Conservation (phyloP, 2,888 invertebrate species). For the Napeogenes sylphis region DNA sequence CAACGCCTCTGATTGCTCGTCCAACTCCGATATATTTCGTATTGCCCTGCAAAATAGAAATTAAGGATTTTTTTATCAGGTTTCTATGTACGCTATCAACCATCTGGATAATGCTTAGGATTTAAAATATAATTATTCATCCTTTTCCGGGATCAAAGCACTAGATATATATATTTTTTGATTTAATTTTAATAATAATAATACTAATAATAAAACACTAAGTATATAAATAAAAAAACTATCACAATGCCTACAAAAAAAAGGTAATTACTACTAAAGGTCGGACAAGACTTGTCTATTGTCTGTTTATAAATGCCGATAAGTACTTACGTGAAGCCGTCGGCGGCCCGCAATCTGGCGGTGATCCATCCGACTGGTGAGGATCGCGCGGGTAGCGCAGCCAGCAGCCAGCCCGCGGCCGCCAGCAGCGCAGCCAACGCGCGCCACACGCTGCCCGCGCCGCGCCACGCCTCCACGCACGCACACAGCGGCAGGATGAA, state of each 20-base stretch:
- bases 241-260: too few relatives aligned
- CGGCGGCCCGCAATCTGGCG: conserved; percentile 42
- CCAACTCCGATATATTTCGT: conserved; percentile 74
- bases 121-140: too few relatives aligned
- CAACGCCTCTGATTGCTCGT: conserved; percentile 80
- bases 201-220: too few relatives aligned
- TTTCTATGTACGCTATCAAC: neutral
- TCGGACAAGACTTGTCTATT: too few relatives aligned
- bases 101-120: too few relatives aligned
- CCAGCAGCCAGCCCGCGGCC: conserved; percentile 49
- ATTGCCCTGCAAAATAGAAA: conserved; percentile 47
- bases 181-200: too few relatives aligned
- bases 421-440: conserved; percentile 38
- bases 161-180: too few relatives aligned
- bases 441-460: conserved; percentile 36
- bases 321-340: conserved; percentile 56
- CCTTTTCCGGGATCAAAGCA: too few relatives aligned
- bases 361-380: conserved; percentile 41
- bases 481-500: conserved; percentile 93
- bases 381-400: conserved; percentile 56
- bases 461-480: conserved; percentile 81
- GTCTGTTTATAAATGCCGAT: too few relatives aligned
- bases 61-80: neutral
- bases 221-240: too few relatives aligned
- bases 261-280: too few relatives aligned